Conservation (phyloP, 2,113 vertebrate species). For the Buteo buteo region DNA sequence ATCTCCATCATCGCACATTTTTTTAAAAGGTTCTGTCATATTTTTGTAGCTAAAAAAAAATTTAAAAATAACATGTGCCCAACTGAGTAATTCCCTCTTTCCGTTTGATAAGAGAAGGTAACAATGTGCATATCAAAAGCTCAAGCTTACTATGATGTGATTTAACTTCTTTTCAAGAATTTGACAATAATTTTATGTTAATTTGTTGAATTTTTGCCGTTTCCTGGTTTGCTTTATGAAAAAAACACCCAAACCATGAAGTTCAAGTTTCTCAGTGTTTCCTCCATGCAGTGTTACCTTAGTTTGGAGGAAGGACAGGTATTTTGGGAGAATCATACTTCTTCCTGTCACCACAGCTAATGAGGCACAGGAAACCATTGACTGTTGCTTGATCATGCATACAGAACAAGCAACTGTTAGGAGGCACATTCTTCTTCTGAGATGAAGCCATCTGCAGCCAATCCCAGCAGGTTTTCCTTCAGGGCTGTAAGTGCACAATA, state of each 20-base stretch:
- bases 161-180: not conserved
- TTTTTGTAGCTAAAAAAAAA: not conserved
- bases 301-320: constrained; percentile 71
- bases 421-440: constrained; percentile 65
- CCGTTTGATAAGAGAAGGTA: not conserved
- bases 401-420: constrained; percentile 73
- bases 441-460: constrained; percentile 70
- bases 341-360: constrained; percentile 81
- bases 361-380: constrained; percentile 82
- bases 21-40: not conserved
- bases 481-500: constrained; percentile 24
- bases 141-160: not conserved
- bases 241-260: not conserved
- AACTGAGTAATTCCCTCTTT: not conserved
- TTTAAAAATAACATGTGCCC: not conserved
- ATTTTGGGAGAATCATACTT: constrained; percentile 74
- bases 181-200: not conserved
- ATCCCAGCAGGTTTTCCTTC: constrained; percentile 66
- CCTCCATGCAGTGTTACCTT: constrained; percentile 54
- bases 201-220: not conserved
- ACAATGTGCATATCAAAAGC: not conserved
- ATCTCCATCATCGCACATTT: not conserved
- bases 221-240: not conserved
- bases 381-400: constrained; percentile 82
- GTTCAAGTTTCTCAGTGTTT: constrained; percentile 37